These are phyloP conservation scores for Patella pellucida DNA, from an alignment of 2,888 invertebrate genomes.

Conservation along the genomic window DNA sequence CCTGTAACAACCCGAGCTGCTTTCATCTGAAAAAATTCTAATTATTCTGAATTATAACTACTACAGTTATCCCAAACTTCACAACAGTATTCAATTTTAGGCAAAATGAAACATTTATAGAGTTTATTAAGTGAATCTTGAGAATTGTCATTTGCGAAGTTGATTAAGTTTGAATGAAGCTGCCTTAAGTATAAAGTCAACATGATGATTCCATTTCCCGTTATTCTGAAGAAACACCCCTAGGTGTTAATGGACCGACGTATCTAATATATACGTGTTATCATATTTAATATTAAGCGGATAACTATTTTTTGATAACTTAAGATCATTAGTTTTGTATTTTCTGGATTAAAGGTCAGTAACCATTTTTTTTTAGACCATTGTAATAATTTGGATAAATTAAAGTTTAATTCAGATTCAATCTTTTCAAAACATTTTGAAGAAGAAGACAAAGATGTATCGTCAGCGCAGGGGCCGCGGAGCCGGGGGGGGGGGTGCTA, in stretches of 20 bases:
- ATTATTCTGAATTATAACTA: too few relatives aligned
- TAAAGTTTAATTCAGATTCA: background rate
- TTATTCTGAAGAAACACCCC: background rate
- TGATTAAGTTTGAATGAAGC: too few relatives aligned
- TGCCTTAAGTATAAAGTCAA: too few relatives aligned
- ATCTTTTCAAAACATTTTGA: background rate
- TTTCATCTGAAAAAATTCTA: too few relatives aligned
- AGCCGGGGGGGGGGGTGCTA: too few relatives aligned
- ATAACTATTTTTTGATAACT: background rate
- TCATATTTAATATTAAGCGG: background rate
- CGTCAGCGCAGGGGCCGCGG: background rate
- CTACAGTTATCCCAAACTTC: too few relatives aligned
- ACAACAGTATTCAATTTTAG: too few relatives aligned
- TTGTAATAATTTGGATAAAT: background rate
- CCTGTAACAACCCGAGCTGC: too few relatives aligned
- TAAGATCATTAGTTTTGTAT: background rate
- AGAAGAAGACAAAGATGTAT: background rate
- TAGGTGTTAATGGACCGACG: background rate
- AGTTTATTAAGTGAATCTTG: too few relatives aligned
- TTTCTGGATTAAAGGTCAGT: background rate
- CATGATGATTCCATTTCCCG: background rate
- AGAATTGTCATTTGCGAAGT: too few relatives aligned
- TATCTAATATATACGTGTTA: background rate
- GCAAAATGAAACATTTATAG: too few relatives aligned
- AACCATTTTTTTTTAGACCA: conserved; percentile 5